Evolutionary conservation across 2,113 vertebrate genomes (phyloP).

Genomic region (Sapajus apella): DNA sequence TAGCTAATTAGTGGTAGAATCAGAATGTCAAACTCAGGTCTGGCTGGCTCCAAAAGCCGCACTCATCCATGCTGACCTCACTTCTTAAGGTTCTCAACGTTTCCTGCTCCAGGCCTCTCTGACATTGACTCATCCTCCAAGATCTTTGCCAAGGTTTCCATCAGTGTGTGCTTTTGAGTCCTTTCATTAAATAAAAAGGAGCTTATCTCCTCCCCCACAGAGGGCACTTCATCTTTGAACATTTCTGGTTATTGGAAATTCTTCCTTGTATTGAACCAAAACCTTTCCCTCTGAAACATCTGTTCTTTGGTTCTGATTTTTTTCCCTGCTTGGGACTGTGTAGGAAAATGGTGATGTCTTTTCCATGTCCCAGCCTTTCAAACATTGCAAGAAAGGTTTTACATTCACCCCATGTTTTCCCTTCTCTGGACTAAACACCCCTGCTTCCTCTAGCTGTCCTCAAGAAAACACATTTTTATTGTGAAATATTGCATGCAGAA

Average conservation of each 20-base stretch:
- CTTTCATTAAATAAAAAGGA: neutral
- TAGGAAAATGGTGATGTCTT: neutral
- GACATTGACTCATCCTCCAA: neutral
- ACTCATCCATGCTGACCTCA: fast-evolving
- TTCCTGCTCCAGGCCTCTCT: neutral
- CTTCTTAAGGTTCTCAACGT: neutral
- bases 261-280: neutral
- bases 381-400: neutral
- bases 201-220: neutral
- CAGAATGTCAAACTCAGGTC: neutral
- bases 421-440: neutral
- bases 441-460: neutral
- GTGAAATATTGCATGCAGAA: neutral
- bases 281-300: neutral
- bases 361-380: neutral
- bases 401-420: neutral
- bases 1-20: neutral
- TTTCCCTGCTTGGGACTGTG: neutral
- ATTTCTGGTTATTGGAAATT: neutral
- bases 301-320: neutral
- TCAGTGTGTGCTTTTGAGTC: neutral
- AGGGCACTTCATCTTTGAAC: neutral
- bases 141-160: neutral
- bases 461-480: neutral
- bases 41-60: neutral